phyloP scores from a whole-genome alignment of 2,888 invertebrate genomes.

The Lepidonotus clava region DNA sequence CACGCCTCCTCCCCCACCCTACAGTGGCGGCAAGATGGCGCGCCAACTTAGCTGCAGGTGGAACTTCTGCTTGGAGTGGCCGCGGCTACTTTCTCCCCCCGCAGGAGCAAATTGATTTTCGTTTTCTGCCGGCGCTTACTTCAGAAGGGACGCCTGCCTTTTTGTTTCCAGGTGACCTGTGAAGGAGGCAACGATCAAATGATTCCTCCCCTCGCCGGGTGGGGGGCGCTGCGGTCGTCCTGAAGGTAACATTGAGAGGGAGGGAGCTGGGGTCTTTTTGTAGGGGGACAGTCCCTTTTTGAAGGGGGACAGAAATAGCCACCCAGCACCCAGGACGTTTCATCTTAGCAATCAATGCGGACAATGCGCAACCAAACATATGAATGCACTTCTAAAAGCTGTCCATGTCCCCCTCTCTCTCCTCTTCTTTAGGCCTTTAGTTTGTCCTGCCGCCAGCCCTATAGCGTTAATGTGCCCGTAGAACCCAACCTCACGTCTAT shows the following conservation, averaged over 20 bases:
- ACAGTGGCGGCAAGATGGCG: neutral
- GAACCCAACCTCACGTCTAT: too few relatives aligned
- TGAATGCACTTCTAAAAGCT: neutral
- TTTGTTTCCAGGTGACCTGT: constrained; percentile 30
- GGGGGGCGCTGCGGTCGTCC: constrained; percentile 12
- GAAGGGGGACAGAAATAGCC: neutral
- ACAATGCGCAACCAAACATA: constrained; percentile 37
- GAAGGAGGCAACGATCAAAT: neutral
- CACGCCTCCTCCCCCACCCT: neutral
- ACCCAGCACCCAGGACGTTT: neutral
- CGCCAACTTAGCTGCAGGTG: constrained; percentile 4
- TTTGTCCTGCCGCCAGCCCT: too few relatives aligned
- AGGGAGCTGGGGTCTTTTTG: neutral
- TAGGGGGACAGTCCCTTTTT: too few relatives aligned
- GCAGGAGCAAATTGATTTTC: constrained; percentile 4
- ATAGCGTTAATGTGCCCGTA: too few relatives aligned
- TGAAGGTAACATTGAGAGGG: neutral
- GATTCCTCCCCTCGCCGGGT: neutral
- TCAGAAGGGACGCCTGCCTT: constrained; percentile 1
- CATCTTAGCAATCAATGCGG: constrained; percentile 18
- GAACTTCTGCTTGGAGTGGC: constrained; percentile 2
- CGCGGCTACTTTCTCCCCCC: neutral
- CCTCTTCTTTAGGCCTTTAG: too few relatives aligned
- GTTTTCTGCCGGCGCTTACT: constrained; percentile 18
- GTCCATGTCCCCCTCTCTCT: neutral